Evolutionary conservation across 2,797 vertebrate genomes (phyloP).

Genomic region (Argentina silus): DNA sequence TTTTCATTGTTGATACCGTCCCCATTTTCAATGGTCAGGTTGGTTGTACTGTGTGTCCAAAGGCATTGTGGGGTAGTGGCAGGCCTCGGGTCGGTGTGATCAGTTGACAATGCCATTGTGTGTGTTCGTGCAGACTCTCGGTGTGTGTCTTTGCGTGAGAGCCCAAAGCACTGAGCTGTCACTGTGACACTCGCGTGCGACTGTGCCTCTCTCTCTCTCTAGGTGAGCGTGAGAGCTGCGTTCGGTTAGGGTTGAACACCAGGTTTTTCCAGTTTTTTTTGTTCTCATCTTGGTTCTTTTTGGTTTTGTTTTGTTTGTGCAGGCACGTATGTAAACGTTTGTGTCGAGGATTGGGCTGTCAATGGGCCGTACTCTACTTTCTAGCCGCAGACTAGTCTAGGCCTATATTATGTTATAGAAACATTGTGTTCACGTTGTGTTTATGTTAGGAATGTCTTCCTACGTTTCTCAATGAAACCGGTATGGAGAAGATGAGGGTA

Average conservation of each 20-base stretch:
- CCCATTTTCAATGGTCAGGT: neutral
- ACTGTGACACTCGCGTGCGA: conserved; percentile 80
- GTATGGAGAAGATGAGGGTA: no score
- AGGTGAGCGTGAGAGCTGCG: conserved; percentile 80
- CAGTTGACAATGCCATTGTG: conserved; percentile 31
- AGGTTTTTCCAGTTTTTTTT: conserved; percentile 85
- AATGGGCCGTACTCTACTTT: no score
- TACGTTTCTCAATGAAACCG: no score
- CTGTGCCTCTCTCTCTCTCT: conserved; percentile 62
- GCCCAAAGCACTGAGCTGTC: conserved; percentile 67
- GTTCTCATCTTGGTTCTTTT: conserved; percentile 61
- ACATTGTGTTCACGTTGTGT: no score
- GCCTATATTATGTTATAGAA: neutral
- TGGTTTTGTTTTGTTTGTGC: conserved; percentile 55
- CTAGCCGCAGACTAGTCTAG: neutral
- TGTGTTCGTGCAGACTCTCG: conserved; percentile 22
- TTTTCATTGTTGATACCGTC: neutral
- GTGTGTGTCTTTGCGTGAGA: conserved; percentile 70
- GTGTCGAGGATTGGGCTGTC: conserved; percentile 19
- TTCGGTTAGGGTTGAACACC: conserved; percentile 75
- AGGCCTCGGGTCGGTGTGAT: conserved; percentile 24
- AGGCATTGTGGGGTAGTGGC: conserved; percentile 21
- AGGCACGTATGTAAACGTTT: conserved; percentile 66
- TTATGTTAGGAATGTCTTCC: no score
- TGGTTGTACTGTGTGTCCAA: neutral